These are phyloP conservation scores for Luperina nickerlii DNA, from an alignment of 2,888 invertebrate species.

Conservation along the genomic window DNA sequence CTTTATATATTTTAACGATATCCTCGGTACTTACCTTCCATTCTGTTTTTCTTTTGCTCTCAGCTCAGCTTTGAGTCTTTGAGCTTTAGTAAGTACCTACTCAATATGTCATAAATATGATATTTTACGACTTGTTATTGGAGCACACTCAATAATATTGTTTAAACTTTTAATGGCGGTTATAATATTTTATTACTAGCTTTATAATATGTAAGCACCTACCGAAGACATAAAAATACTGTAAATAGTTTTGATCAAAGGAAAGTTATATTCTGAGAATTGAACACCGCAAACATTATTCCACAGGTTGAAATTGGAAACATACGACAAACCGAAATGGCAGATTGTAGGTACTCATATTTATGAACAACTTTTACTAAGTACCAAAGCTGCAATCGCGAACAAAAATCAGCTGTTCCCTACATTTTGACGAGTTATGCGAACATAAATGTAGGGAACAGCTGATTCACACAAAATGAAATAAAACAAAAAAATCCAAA, in stretches of 20 bases:
- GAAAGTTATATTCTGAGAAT: neutral
- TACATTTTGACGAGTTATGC: too few relatives aligned
- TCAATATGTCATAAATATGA: conserved; percentile 40
- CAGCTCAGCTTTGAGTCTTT: conserved; percentile 3
- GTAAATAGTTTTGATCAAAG: neutral
- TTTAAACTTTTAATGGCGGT: conserved; percentile 33
- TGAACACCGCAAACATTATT: neutral
- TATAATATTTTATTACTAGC: conserved; percentile 28
- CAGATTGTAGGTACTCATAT: too few relatives aligned
- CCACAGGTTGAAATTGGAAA: too few relatives aligned
- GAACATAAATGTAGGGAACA: too few relatives aligned
- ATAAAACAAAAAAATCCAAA: too few relatives aligned
- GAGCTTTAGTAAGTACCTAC: conserved; percentile 17
- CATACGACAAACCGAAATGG: too few relatives aligned
- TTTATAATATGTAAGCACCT: neutral
- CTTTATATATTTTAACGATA: conserved; percentile 14
- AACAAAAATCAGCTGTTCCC: too few relatives aligned
- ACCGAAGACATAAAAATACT: neutral
- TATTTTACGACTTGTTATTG: conserved; percentile 36
- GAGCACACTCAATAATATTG: conserved; percentile 37
- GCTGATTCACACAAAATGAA: too few relatives aligned
- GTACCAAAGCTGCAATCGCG: too few relatives aligned
- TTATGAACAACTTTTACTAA: too few relatives aligned
- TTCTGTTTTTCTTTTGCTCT: conserved; percentile 35
- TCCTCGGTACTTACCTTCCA: neutral